Conservation (phyloP, 2,797 vertebrate genomes). For the Alexandromys oeconomus region DNA sequence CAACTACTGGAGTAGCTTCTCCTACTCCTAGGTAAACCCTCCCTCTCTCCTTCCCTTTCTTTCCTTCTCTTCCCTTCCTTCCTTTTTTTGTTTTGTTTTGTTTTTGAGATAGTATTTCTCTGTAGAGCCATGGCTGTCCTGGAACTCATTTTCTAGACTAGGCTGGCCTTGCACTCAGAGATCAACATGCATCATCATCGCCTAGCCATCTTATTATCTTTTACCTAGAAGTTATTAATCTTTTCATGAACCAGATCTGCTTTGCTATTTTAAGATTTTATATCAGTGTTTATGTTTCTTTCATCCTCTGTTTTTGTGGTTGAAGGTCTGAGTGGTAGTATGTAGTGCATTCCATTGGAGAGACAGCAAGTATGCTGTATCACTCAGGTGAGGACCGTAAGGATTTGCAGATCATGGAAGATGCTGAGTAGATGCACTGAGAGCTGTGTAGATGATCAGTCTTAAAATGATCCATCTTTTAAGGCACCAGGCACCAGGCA, state of each 20-base stretch:
- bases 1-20: slow-evolving; percentile 24
- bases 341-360: slow-evolving; percentile 4
- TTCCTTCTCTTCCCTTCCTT: no score
- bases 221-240: slow-evolving; percentile 49
- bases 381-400: neutral
- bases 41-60: neutral
- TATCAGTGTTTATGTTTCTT: neutral
- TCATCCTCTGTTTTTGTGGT: slow-evolving; percentile 32
- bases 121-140: no score
- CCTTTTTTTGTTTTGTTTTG: neutral
- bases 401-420: neutral
- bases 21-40: neutral
- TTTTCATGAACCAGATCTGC: slow-evolving; percentile 31
- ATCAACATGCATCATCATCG: neutral
- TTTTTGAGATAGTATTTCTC: neutral
- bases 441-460: neutral
- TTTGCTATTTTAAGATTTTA: slow-evolving; percentile 39
- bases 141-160: neutral
- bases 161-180: neutral
- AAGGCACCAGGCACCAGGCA: no score
- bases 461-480: no score
- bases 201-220: neutral
- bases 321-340: slow-evolving; percentile 29
- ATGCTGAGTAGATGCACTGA: neutral
- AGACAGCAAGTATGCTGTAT: slow-evolving; percentile 12